Conservation (phyloP, 2,888 invertebrate genomes). For the Lepidochitona cinerea region DNA sequence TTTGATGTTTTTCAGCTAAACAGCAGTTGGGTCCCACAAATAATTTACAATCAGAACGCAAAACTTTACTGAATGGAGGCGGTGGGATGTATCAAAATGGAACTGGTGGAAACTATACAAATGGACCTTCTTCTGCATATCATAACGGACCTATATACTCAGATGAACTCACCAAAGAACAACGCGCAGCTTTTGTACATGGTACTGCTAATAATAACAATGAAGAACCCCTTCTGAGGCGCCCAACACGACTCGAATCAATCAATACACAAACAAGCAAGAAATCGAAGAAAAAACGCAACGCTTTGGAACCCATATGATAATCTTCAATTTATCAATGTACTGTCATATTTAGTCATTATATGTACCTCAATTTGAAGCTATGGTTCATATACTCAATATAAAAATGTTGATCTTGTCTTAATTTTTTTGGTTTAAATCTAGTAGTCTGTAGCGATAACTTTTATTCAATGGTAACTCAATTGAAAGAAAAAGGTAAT, state of each 20-base stretch:
- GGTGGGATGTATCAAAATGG: not conserved
- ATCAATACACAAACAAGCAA: conserved; percentile 61
- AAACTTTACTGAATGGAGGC: not conserved
- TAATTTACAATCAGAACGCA: not conserved
- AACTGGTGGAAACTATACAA: conserved; percentile 74
- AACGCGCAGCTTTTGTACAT: conserved; percentile 64
- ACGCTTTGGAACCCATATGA: conserved; percentile 23
- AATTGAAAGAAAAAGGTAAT: too few species aligned
- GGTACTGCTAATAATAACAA: conserved; percentile 47
- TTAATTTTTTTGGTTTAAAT: too few species aligned
- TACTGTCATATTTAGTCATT: too few species aligned
- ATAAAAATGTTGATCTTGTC: too few species aligned
- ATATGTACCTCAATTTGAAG: too few species aligned
- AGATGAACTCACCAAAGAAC: conserved; percentile 50
- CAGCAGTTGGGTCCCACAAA: not conserved
- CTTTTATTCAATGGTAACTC: too few species aligned
- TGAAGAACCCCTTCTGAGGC: conserved; percentile 60
- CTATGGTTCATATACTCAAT: too few species aligned
- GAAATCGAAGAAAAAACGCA: conserved; percentile 50
- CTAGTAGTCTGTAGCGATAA: too few species aligned
- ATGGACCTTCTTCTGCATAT: conserved; percentile 67
- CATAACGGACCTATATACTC: too few species aligned
- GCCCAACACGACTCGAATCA: conserved; percentile 72
- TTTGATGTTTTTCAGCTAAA: not conserved
- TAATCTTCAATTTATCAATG: too few species aligned